A percentile compares a stretch with the other conserved stretches of the same genome.
These are phyloP conservation scores for Brienomyrus brachyistius DNA, from an alignment of 2,113 vertebrate genomes.

Conservation along the genomic window DNA sequence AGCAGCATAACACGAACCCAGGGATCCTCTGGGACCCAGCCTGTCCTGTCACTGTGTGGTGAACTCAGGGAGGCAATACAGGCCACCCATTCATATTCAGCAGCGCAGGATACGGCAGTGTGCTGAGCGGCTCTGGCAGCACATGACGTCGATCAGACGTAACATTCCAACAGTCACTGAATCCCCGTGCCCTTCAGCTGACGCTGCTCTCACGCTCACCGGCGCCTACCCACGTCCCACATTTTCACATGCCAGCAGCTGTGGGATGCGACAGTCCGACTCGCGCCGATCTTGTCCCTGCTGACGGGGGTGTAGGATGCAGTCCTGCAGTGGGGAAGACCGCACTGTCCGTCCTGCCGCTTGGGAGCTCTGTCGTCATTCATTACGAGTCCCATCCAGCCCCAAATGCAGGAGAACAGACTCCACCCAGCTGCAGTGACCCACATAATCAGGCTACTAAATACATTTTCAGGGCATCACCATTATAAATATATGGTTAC, in stretches of 20 bases:
- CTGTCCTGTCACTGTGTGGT: neutral
- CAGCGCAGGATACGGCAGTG: neutral
- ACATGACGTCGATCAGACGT: neutral
- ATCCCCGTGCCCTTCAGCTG: neutral
- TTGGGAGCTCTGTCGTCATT: neutral
- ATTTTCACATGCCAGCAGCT: neutral
- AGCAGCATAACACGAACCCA: too few species aligned
- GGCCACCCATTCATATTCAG: neutral
- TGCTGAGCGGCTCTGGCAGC: neutral
- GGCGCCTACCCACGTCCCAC: neutral
- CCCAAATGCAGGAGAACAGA: neutral
- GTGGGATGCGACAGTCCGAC: neutral
- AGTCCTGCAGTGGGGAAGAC: neutral
- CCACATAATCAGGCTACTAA: constrained; percentile 1
- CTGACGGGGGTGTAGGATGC: neutral
- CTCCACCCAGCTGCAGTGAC: neutral
- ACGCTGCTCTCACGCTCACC: neutral
- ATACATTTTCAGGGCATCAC: neutral
- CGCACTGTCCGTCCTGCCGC: neutral
- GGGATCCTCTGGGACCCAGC: neutral
- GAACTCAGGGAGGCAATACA: neutral
- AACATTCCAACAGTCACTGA: neutral
- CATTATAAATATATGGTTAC: neutral
- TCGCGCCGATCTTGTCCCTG: neutral
- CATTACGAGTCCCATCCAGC: neutral